phyloP scores from a whole-genome alignment of 2,113 vertebrate species.

The Mustelus asterias region DNA sequence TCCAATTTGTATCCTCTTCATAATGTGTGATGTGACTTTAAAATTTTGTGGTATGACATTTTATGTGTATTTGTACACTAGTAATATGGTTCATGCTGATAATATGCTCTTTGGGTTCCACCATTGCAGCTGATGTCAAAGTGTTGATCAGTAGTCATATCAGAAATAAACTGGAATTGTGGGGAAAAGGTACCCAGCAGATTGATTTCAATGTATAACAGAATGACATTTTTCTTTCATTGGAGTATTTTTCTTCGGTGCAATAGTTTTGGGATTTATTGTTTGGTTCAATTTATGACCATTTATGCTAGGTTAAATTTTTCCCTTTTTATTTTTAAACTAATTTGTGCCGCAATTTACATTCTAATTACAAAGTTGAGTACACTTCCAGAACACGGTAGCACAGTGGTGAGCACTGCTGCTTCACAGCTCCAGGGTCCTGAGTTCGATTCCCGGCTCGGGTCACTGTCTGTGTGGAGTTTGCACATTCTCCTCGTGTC shows the following conservation, averaged over 20 bases:
- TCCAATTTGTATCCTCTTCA: constrained; percentile 27
- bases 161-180: constrained; percentile 35
- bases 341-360: background rate
- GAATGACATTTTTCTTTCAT: background rate
- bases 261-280: background rate
- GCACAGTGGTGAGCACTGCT: too few relatives aligned
- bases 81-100: constrained; percentile 36
- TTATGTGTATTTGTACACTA: constrained; percentile 35
- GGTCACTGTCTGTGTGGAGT: too few relatives aligned
- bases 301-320: background rate
- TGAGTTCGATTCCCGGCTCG: too few relatives aligned
- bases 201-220: background rate
- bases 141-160: constrained; percentile 34
- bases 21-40: constrained; percentile 21
- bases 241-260: background rate
- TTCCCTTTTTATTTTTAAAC: background rate
- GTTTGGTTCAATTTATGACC: background rate
- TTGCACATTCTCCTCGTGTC: too few relatives aligned
- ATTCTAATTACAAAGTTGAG: background rate
- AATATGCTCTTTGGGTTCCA: constrained; percentile 24
- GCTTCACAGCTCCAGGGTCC: too few relatives aligned
- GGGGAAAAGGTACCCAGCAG: constrained; percentile 29
- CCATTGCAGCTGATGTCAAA: constrained; percentile 21
- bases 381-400: background rate
- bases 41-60: constrained; percentile 32